A percentile compares a stretch with the other conserved stretches of the same genome.
Evolutionary conservation across 2,113 vertebrate species (phyloP).

Genomic region (Scortum barcoo): DNA sequence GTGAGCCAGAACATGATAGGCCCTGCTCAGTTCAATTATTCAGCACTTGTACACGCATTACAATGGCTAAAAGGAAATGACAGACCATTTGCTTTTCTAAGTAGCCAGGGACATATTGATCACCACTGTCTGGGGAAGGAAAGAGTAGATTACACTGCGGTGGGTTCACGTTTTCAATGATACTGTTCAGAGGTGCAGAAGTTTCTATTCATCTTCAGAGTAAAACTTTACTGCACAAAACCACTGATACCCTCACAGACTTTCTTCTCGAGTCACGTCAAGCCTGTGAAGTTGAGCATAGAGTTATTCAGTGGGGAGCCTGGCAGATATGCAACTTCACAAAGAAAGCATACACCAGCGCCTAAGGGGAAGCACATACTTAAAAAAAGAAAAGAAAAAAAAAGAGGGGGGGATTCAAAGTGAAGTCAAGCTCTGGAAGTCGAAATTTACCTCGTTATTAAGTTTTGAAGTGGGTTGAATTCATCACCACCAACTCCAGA

Average conservation of each 20-base stretch:
- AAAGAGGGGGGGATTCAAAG: too few relatives aligned
- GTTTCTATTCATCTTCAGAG: conserved; percentile 28
- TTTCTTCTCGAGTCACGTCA: conserved; percentile 20
- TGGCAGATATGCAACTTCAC: conserved; percentile 32
- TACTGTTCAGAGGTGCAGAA: background rate
- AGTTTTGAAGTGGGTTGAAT: conserved; percentile 33
- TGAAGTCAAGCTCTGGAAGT: conserved; percentile 21
- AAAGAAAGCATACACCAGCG: conserved; percentile 9
- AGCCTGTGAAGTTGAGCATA: conserved; percentile 1
- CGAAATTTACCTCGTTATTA: conserved; percentile 46
- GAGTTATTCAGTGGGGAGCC: conserved; percentile 41
- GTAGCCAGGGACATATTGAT: conserved; percentile 44
- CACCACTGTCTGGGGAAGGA: conserved; percentile 17
- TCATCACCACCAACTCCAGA: conserved; percentile 12
- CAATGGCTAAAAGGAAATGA: conserved; percentile 71
- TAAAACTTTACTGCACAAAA: conserved; percentile 27
- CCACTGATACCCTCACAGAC: background rate
- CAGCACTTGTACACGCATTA: conserved; percentile 55
- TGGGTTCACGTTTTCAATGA: background rate
- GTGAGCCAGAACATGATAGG: conserved; percentile 81
- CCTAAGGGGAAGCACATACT: conserved; percentile 29
- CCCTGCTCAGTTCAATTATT: conserved; percentile 78
- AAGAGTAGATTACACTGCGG: background rate
- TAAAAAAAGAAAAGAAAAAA: too few relatives aligned
- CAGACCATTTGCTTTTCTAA: conserved; percentile 47